Evolutionary conservation across 2,113 vertebrate species (phyloP).

Genomic region (Bufo gargarizans): DNA sequence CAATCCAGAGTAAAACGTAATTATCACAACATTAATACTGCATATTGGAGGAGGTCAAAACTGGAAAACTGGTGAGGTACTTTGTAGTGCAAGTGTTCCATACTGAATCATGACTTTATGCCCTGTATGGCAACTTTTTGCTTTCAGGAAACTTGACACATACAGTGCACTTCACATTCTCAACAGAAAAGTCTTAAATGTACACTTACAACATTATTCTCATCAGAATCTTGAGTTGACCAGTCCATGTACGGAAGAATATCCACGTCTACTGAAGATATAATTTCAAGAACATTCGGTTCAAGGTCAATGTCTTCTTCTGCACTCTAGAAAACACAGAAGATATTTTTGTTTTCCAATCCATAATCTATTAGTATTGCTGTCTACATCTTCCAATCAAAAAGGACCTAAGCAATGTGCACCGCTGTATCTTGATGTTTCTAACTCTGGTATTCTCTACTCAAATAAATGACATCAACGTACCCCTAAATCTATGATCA

Average conservation of each 20-base stretch:
- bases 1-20: neutral
- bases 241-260: conserved; percentile 81
- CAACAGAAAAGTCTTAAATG: neutral
- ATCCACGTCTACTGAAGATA: conserved; percentile 81
- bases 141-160: no score
- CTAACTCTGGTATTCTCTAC: neutral
- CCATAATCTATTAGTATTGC: neutral
- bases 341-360: neutral
- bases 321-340: conserved; percentile 63
- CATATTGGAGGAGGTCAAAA: neutral
- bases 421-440: neutral
- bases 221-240: conserved; percentile 45
- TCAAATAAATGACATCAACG: neutral
- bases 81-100: neutral
- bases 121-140: neutral
- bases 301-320: conserved; percentile 58
- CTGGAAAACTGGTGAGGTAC: neutral
- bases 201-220: neutral
- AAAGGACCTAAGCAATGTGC: neutral
- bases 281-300: conserved; percentile 74
- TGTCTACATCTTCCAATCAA: neutral
- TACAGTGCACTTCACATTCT: neutral
- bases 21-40: neutral
- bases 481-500: neutral
- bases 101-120: neutral